Evolutionary conservation across 2,888 invertebrate genomes (phyloP).

Genomic region (Nymphalis urticae): DNA sequence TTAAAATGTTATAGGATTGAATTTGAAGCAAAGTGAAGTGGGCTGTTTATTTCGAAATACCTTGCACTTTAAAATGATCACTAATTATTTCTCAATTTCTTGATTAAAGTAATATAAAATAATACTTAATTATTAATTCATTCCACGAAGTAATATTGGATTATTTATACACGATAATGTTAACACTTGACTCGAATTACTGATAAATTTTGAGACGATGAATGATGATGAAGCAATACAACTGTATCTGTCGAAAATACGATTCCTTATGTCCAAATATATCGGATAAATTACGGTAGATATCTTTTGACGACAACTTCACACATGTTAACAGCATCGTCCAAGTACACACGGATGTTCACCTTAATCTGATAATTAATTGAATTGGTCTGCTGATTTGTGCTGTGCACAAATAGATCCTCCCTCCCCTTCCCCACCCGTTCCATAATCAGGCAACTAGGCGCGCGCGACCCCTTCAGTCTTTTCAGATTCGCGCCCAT

Average conservation of each 20-base stretch:
- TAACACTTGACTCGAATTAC: conserved; percentile 8
- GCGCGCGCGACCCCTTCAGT: conserved; percentile 71
- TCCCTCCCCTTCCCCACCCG: conserved; percentile 52
- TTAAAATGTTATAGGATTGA: no score
- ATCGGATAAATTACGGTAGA: conserved; percentile 47
- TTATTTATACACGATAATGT: conserved; percentile 7
- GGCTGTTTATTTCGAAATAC: no score
- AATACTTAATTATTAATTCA: not conserved
- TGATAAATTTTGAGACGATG: conserved; percentile 11
- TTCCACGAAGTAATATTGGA: not conserved
- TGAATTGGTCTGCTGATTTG: conserved; percentile 79
- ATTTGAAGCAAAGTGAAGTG: no score
- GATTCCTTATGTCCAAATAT: conserved; percentile 40
- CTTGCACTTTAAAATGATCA: no score
- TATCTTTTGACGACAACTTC: conserved; percentile 53
- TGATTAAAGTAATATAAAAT: not conserved
- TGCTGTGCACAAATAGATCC: conserved; percentile 76
- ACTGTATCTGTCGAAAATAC: conserved; percentile 28
- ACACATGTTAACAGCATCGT: conserved; percentile 57
- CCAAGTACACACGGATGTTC: conserved; percentile 73
- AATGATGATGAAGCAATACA: conserved; percentile 24
- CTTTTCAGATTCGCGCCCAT: conserved; percentile 80
- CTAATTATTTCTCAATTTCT: no score
- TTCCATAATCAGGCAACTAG: conserved; percentile 53
- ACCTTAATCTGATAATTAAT: conserved; percentile 82